Percentiles rank a stretch among this genome's conserved stretches.
phyloP scores from a whole-genome alignment of 1,140 invertebrate genomes.

The Acromyrmex heyeri region DNA sequence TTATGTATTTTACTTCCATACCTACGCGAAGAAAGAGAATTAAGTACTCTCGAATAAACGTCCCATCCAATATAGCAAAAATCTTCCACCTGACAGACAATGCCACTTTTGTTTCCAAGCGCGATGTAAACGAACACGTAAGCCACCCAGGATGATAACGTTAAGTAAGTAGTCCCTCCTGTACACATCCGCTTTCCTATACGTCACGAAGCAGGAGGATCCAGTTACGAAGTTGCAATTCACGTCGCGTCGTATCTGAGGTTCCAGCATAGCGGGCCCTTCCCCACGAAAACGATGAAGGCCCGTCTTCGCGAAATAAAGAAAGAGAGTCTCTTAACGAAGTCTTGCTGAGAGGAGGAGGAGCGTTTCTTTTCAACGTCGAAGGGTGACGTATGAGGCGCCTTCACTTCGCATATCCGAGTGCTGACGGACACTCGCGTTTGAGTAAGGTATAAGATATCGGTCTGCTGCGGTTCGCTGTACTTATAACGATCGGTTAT shows the following conservation, averaged over 20 bases:
- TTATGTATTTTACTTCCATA: not conserved
- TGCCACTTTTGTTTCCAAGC: constrained; percentile 26
- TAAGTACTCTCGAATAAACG: not conserved
- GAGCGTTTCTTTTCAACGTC: constrained; percentile 34
- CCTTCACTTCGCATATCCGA: not conserved
- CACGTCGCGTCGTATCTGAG: constrained; percentile 46
- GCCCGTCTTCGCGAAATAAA: constrained; percentile 23
- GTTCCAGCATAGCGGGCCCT: constrained; percentile 15
- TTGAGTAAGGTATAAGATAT: constrained; percentile 23
- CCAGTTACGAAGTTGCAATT: constrained; percentile 67
- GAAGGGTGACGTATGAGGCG: constrained; percentile 3
- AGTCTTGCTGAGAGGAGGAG: constrained; percentile 24
- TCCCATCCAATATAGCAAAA: not conserved
- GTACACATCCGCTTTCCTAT: constrained; percentile 24
- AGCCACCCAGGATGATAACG: constrained; percentile 49
- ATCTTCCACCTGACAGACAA: constrained; percentile 14
- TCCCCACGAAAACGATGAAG: constrained; percentile 38
- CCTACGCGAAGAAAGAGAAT: not conserved
- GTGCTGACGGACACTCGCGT: constrained; percentile 33
- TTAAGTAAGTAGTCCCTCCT: constrained; percentile 50
- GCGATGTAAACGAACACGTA: constrained; percentile 15
- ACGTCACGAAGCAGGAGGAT: constrained; percentile 39
- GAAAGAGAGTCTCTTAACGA: constrained; percentile 46
- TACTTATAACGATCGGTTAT: constrained; percentile 54
- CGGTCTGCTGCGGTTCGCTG: not conserved